Evolutionary conservation across 2,888 invertebrate genomes (phyloP).

Genomic region (Callimorpha dominula): DNA sequence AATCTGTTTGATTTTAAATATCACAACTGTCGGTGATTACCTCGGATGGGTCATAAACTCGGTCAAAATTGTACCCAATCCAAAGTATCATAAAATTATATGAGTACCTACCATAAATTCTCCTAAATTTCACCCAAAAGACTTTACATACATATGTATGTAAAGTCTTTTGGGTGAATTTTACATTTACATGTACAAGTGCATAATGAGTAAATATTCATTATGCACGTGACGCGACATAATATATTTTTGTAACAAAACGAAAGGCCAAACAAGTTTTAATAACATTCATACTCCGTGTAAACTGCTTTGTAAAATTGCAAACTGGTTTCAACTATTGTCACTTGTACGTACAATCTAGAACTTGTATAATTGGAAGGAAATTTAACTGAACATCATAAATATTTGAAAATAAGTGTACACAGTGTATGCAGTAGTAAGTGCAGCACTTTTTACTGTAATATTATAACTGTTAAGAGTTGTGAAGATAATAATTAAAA

Average conservation of each 20-base stretch:
- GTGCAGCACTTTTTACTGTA: not conserved
- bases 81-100: not conserved
- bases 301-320: slow-evolving; percentile 1
- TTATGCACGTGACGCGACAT: not conserved
- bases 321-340: slow-evolving; percentile 1
- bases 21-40: too few species aligned
- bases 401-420: not conserved
- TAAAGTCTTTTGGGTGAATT: too few species aligned
- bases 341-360: not conserved
- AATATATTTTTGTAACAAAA: slow-evolving; percentile 2
- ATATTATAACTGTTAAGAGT: not conserved
- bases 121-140: not conserved
- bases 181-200: too few species aligned
- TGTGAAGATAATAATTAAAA: not conserved
- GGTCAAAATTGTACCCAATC: not conserved
- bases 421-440: too few species aligned
- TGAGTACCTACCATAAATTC: not conserved
- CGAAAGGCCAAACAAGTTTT: slow-evolving; percentile 4
- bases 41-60: not conserved
- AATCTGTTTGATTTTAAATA: too few species aligned
- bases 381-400: not conserved
- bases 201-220: not conserved
- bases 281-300: slow-evolving; percentile 3
- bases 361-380: not conserved
- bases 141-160: not conserved